A percentile compares a stretch with the other conserved stretches of the same genome.
These are phyloP conservation scores for Lucilia sericata DNA, from an alignment of 1,140 invertebrate species.

Conservation along the genomic window DNA sequence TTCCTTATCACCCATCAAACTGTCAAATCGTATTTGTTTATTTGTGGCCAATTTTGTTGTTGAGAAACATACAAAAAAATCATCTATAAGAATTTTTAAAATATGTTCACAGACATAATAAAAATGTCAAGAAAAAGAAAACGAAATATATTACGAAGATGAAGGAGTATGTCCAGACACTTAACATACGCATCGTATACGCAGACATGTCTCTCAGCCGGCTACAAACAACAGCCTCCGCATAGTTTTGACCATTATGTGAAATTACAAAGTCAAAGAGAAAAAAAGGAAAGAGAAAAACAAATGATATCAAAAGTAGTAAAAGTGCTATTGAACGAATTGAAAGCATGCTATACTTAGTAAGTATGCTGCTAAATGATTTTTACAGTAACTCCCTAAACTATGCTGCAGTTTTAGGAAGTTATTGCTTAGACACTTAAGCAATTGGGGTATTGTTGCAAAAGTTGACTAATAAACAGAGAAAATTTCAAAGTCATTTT, in stretches of 20 bases:
- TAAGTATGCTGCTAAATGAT: no score
- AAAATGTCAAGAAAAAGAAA: constrained; percentile 45
- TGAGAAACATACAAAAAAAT: no score
- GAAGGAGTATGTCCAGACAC: constrained; percentile 43
- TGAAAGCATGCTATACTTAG: neutral
- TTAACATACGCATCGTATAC: neutral
- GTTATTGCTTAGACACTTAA: no score
- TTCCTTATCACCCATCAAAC: neutral
- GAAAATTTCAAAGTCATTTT: no score
- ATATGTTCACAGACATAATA: constrained; percentile 47
- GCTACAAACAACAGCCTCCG: neutral
- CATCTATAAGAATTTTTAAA: constrained; percentile 13
- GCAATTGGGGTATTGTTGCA: no score
- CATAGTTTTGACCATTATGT: constrained; percentile 4
- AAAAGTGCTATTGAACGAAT: neutral
- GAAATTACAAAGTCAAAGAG: neutral
- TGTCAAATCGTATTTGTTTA: neutral
- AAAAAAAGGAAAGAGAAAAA: neutral
- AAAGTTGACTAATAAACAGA: no score
- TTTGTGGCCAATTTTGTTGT: neutral
- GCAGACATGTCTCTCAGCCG: neutral
- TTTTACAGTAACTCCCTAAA: no score
- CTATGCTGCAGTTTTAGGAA: no score
- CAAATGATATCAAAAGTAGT: neutral
- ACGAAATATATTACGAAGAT: constrained; percentile 30